Conservation (phyloP, 2,797 vertebrate species). For the Tenualosa ilisha region DNA sequence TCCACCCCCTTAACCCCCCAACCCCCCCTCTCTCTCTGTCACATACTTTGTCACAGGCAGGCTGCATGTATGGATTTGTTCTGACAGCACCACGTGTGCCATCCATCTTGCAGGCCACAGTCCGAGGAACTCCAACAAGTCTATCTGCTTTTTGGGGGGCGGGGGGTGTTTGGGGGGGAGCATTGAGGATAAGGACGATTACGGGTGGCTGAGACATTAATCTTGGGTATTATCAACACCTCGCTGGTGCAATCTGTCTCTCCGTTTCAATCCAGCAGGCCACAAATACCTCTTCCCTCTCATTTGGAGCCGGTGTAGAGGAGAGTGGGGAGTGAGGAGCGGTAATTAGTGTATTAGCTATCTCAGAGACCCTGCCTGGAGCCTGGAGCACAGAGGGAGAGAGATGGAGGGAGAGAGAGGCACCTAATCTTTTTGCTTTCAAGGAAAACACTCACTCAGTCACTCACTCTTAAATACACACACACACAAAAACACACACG, state of each 20-base stretch:
- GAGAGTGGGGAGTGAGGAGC: conserved; percentile 24
- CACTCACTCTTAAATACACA: conserved; percentile 18
- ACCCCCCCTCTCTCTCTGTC: conserved; percentile 3
- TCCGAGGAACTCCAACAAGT: conserved; percentile 58
- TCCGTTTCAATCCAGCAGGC: conserved; percentile 57
- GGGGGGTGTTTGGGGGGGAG: conserved; percentile 31
- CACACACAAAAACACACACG: background rate
- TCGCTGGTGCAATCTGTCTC: conserved; percentile 65
- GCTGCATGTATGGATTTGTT: conserved; percentile 24
- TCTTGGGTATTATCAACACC: conserved; percentile 71
- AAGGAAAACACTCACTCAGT: conserved; percentile 21
- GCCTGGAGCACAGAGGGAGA: background rate
- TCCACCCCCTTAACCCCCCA: background rate
- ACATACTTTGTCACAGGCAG: background rate
- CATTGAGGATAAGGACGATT: conserved; percentile 62
- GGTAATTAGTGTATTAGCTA: conserved; percentile 45
- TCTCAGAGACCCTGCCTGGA: conserved; percentile 22
- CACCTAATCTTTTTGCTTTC: conserved; percentile 47
- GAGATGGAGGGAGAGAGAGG: conserved; percentile 34
- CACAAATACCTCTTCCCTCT: conserved; percentile 52
- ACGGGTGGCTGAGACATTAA: conserved; percentile 69
- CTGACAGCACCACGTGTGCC: conserved; percentile 61
- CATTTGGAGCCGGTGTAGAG: conserved; percentile 24
- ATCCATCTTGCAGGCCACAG: conserved; percentile 54
- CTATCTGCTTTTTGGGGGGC: conserved; percentile 47